These are phyloP conservation scores for Hemithea aestivaria DNA, from an alignment of 2,888 invertebrate genomes.

Conservation along the genomic window DNA sequence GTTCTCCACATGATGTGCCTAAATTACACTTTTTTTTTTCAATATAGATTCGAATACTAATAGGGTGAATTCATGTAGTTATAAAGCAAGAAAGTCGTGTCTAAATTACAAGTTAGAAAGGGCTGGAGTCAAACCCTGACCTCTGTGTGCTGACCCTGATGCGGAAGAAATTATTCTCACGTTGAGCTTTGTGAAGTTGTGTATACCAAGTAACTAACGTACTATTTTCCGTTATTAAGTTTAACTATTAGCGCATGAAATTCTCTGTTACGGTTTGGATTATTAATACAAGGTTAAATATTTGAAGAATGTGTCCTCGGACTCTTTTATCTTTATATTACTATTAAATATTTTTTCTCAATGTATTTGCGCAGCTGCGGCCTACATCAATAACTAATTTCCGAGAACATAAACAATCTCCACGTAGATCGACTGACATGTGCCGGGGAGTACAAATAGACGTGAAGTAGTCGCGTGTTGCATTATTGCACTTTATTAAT, in stretches of 20 bases:
- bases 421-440: slow-evolving; percentile 24
- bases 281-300: neutral
- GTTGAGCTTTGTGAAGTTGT: slow-evolving; percentile 34
- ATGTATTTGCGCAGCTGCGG: slow-evolving; percentile 29
- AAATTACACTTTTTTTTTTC: too few species aligned
- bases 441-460: slow-evolving; percentile 27
- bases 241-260: slow-evolving; percentile 7
- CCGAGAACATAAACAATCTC: slow-evolving; percentile 33
- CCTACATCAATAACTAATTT: slow-evolving; percentile 32
- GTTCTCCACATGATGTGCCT: too few species aligned
- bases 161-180: slow-evolving; percentile 72
- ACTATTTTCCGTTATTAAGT: slow-evolving; percentile 14
- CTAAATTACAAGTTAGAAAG: slow-evolving; percentile 26
- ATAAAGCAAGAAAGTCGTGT: neutral
- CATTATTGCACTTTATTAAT: slow-evolving; percentile 40
- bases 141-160: slow-evolving; percentile 64
- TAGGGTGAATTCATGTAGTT: too few species aligned
- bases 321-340: slow-evolving; percentile 10
- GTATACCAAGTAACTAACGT: slow-evolving; percentile 33
- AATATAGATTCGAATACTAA: too few species aligned
- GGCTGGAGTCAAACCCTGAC: slow-evolving; percentile 53
- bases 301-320: slow-evolving; percentile 5
- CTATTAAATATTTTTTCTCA: slow-evolving; percentile 20
- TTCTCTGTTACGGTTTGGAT: slow-evolving; percentile 3
- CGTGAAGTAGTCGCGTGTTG: slow-evolving; percentile 23